Base-by-base conservation (phyloP, 1,140 invertebrate genomes). In the Philotrypesis tridentata region DNA sequence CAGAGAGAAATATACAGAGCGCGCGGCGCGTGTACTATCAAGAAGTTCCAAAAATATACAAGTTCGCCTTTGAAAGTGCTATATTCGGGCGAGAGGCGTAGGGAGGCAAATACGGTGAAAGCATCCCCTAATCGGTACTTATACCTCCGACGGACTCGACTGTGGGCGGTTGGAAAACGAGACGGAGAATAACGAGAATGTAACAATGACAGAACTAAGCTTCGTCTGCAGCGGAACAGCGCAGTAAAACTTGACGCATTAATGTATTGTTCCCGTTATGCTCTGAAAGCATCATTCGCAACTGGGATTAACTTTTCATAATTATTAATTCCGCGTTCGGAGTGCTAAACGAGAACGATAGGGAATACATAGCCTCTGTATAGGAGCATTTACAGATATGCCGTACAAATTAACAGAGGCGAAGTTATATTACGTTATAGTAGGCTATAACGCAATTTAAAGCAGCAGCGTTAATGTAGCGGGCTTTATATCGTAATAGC, bases 131-230 rank as follows among this genome's bases (percentile, higher is more conserved):
- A 55, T 55, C 72, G 29, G 48, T 74, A 60, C 40, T 74, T 60
- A 74, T 60, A 31, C 72, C 27, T 55, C 27, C 14, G 48, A 55
- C 17, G 6, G 25, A 55, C 25, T 74, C 25, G 48, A 74, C 48
- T 48, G 48, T 29, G 1, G 27, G 25, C 31, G 72, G 72, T 31
- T 61, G 48, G 31, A 25, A 55, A 74, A 74, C 72, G 48, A 74
- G 72, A 25, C 25, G 21, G 25, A 60, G 72, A 61, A 48, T 60
- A 74, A 74, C 72, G 60, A 11, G 43, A 61, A 61, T 74, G 72
- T 74, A 74, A 74, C 31, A 74, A 74, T 61, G 72, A 61, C 23
- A 48, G 23, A 74, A 74, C 72, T 74, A 60, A 33, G 48, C 33
- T 37, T n/a, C 27, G 29, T 37, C 25, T 60, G 27, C 25, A 74